A percentile compares a stretch with the other conserved stretches of the same genome.
Evolutionary conservation across 1,140 invertebrate species (phyloP).

Genomic region (Aethina tumida): DNA sequence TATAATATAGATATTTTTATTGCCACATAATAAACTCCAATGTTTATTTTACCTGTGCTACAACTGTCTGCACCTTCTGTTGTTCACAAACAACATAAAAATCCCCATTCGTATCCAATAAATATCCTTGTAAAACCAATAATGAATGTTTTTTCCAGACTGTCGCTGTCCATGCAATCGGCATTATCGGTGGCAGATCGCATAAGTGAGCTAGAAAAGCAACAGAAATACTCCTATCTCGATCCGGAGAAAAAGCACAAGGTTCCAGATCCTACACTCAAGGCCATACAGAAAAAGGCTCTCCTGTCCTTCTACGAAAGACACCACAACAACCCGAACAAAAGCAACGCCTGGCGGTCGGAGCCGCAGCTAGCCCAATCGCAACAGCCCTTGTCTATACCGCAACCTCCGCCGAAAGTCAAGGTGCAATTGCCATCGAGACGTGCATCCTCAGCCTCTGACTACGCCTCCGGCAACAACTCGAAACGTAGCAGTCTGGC

Average conservation of each 20-base stretch:
- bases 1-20: no score
- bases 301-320: slow-evolving; percentile 75
- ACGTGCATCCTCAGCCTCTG: slow-evolving; percentile 57
- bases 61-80: no score
- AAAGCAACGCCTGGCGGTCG: slow-evolving; percentile 47
- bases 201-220: slow-evolving; percentile 61
- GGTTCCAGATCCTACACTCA: slow-evolving; percentile 66
- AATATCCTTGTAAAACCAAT: no score
- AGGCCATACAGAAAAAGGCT: slow-evolving; percentile 81
- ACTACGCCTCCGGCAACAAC: slow-evolving; percentile 47
- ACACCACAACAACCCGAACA: slow-evolving; percentile 39
- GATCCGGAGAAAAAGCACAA: slow-evolving; percentile 67
- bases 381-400: slow-evolving; percentile 24
- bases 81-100: no score
- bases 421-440: slow-evolving; percentile 43
- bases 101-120: no score
- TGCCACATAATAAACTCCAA: no score
- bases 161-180: slow-evolving; percentile 31
- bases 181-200: slow-evolving; percentile 61
- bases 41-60: no score
- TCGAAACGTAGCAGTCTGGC: slow-evolving; percentile 34
- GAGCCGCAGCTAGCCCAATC: slow-evolving; percentile 46
- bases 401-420: slow-evolving; percentile 46
- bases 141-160: slow-evolving; percentile 25
- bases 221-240: slow-evolving; percentile 57